Base-by-base conservation (phyloP, 30 jellyfish, hydroid and myxozoan species). In the Aurelia coerulea region DNA sequence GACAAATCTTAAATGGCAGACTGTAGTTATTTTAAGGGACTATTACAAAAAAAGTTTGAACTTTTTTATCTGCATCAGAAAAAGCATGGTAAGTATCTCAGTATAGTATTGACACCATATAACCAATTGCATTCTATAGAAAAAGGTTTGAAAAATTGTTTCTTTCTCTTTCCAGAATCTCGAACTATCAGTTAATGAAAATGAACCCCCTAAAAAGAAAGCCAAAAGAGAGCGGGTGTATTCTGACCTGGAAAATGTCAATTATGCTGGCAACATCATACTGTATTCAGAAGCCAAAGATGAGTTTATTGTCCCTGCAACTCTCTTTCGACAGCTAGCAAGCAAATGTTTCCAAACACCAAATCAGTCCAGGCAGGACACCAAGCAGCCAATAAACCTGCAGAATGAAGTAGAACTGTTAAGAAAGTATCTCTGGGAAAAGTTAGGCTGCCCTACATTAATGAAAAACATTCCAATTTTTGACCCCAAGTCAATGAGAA, bases 401-500 rank as follows among this genome's bases (percentile, higher is more conserved):
- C 31, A 41, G 35, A 41, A 9, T 13, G 74, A n/a, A 18, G 35
- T 64, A 64, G 35, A 64, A 41, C 31, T 18, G 39, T 35, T 64
- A 16, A 64, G 74, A 64, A 35, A 64, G 12, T 4, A 64, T 18
- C 74, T 64, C 74, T 64, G 74, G 74, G 74, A 64, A 41, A 64
- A 64, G 46, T 64, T 64, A 18, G 74, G 74, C 35, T 64, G 74
- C 33, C 74, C 74, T 18, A 64, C 79, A 68, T 49, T 68, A 54
- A 50, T 68, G n/a, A 18, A 1, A 33, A 68, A 2, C 23, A 50
- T 49, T 15, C 52, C 79, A 29, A 29, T 68, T 17, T 68, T 68
- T 33, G 23, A 12, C 33, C 79, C 79, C n/a, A 54, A 50, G 6
- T 50, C 33, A 1, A 68, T 68, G 79, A 39, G 23, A 32, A 29